phyloP scores from a whole-genome alignment of 2,113 vertebrate genomes.

The Herpetotheres cachinnans region DNA sequence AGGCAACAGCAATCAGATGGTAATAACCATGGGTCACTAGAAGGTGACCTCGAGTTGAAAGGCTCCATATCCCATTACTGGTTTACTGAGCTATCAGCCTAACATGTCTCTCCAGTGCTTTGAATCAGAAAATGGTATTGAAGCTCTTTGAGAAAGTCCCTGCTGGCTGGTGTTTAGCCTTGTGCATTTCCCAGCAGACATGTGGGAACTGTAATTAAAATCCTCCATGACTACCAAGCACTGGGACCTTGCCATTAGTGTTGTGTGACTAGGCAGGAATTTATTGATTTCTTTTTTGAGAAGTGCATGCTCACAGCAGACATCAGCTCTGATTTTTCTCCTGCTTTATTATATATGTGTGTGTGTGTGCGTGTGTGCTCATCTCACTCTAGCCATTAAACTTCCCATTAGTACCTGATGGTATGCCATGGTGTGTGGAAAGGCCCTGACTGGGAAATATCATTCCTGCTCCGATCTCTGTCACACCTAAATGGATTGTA shows the following conservation, averaged over 20 bases:
- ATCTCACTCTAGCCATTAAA: neutral
- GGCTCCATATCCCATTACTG: constrained; percentile 47
- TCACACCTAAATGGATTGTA: neutral
- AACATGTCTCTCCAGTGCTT: neutral
- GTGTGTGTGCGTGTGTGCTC: neutral
- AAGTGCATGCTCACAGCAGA: neutral
- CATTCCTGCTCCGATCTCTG: neutral
- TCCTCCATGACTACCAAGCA: neutral
- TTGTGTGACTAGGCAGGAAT: constrained; percentile 36
- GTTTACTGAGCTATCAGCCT: constrained; percentile 24
- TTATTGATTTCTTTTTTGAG: constrained; percentile 24
- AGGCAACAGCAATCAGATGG: constrained; percentile 41
- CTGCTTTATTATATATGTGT: neutral
- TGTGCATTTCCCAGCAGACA: constrained; percentile 44
- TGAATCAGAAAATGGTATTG: constrained; percentile 32
- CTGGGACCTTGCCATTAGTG: constrained; percentile 13
- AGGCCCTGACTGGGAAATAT: neutral
- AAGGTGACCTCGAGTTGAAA: constrained; percentile 51
- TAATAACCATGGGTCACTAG: constrained; percentile 50
- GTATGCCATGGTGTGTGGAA: neutral
- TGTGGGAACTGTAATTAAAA: constrained; percentile 43
- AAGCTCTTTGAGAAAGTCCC: constrained; percentile 25
- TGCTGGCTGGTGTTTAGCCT: constrained; percentile 1
- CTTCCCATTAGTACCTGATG: neutral
- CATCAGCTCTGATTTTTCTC: neutral